These are phyloP conservation scores for Campoplex capitator DNA, from an alignment of 2,888 invertebrate genomes.

Conservation along the genomic window DNA sequence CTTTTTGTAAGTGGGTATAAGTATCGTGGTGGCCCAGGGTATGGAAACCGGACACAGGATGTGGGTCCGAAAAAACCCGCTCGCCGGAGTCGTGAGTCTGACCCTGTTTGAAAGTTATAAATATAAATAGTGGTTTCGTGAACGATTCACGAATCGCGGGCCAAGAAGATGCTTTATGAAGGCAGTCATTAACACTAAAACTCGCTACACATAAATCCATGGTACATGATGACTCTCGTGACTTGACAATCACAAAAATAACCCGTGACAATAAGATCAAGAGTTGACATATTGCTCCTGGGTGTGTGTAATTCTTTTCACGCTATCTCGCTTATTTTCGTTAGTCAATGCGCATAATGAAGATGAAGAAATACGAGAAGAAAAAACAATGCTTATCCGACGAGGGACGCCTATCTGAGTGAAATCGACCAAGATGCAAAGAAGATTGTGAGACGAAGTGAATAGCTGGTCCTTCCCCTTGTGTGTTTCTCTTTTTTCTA, in stretches of 20 bases:
- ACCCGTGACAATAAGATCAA: not conserved
- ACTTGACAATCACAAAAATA: not conserved
- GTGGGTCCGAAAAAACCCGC: slow-evolving; percentile 52
- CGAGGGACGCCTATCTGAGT: slow-evolving; percentile 51
- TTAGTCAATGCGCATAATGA: slow-evolving; percentile 18
- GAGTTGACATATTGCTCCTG: not conserved
- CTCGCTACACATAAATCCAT: not conserved
- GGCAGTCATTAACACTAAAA: slow-evolving; percentile 72
- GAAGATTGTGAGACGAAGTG: slow-evolving; percentile 64
- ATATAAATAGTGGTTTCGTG: slow-evolving; percentile 79
- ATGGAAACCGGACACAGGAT: slow-evolving; percentile 20
- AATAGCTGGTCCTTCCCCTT: slow-evolving; percentile 52
- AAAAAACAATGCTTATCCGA: slow-evolving; percentile 23
- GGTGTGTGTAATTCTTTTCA: not conserved
- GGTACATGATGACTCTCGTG: not conserved
- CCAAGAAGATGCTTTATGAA: slow-evolving; percentile 71
- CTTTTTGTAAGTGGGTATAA: slow-evolving; percentile 77
- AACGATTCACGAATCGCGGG: slow-evolving; percentile 72
- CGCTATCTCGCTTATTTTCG: not conserved
- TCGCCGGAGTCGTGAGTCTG: slow-evolving; percentile 75
- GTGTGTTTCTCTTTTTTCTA: slow-evolving; percentile 9
- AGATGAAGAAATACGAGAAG: not conserved
- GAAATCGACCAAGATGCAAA: slow-evolving; percentile 65
- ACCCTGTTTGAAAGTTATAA: slow-evolving; percentile 82
- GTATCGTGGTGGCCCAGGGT: slow-evolving; percentile 71